Evolutionary conservation across 2,888 invertebrate species (phyloP), one percentile per base, ranked within the genome.

Genomic region (Tetragnatha montana): DNA sequence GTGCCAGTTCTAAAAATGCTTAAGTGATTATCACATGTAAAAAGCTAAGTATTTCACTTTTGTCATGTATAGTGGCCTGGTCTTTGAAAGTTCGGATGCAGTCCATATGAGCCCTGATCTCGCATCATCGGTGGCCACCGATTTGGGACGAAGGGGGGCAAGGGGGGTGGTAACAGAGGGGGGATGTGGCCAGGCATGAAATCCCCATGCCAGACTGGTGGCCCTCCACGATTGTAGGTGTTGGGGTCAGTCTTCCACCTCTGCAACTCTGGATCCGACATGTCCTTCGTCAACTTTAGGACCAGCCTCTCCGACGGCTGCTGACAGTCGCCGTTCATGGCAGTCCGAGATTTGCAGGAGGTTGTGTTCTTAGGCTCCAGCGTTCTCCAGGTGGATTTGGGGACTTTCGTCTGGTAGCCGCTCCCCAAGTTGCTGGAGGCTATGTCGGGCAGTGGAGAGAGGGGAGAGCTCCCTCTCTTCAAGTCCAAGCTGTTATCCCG

Each of bases 381-480:
- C 7, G 81, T 85, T 17, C 89, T 89, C 89, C 89, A 89, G 0
- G 89, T 85, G 2, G 74, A 70, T 19, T 88, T 78, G 1, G 75
- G 17, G 17, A 60, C 79, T 50, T 78, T 89, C 1, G 83, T 69
- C 21, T 74, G 70, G 4, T 87, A 76, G 47, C 85, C 82, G 19
- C 87, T 49, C 49, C 82, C 83, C 8, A 74, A 1, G 17, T 47
- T 71, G 51, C 50, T 82, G 0, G 90, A 47, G 7, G 90, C 70
- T 3, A 83, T 75, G 22, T 91, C 89, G n/a, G 89, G 81, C n/a
- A 91, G 49, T 8, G 91, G 91, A 12, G 91, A 91, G 6, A 90
- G 79, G 2, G 90, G 90, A 1, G 88, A 80, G 35, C 78, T 91
- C 6, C 91, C 90, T 73, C 91, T 60, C 71, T 87, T 88, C 19